Evolutionary conservation across 2,888 invertebrate genomes (phyloP).

Genomic region (Pheosia gnoma): DNA sequence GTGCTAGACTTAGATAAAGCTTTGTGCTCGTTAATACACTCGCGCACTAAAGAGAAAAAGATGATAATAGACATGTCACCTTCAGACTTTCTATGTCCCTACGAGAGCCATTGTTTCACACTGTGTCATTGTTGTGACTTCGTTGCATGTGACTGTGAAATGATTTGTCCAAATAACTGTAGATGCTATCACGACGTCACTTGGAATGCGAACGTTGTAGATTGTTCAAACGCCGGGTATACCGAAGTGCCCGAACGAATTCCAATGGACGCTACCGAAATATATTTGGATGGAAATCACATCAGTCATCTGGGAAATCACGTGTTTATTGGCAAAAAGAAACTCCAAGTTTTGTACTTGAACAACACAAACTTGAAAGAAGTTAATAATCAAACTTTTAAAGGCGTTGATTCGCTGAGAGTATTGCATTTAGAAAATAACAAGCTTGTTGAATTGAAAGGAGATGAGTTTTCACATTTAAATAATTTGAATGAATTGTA

Average conservation of each 20-base stretch:
- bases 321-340: slow-evolving; percentile 93
- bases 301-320: slow-evolving; percentile 91
- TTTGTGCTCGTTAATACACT: slow-evolving; percentile 89
- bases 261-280: slow-evolving; percentile 95
- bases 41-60: slow-evolving; percentile 87
- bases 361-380: slow-evolving; percentile 90
- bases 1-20: slow-evolving; percentile 92
- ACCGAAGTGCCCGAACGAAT: slow-evolving; percentile 90
- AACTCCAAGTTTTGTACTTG: slow-evolving; percentile 89
- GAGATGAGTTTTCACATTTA: slow-evolving; percentile 91
- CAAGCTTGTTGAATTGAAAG: slow-evolving; percentile 88
- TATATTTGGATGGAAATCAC: slow-evolving; percentile 93
- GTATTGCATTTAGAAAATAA: slow-evolving; percentile 92
- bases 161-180: slow-evolving; percentile 94
- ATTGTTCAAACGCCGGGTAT: slow-evolving; percentile 90
- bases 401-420: slow-evolving; percentile 89
- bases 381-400: slow-evolving; percentile 92
- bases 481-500: slow-evolving; percentile 90
- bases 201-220: slow-evolving; percentile 93
- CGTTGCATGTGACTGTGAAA: slow-evolving; percentile 95
- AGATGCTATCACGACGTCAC: slow-evolving; percentile 93
- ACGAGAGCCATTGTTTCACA: slow-evolving; percentile 93
- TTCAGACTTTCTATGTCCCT: slow-evolving; percentile 91
- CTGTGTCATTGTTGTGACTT: slow-evolving; percentile 95
- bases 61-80: slow-evolving; percentile 88